These are phyloP conservation scores for Piprites chloris DNA, from an alignment of 2,113 vertebrate species.

Conservation along the genomic window DNA sequence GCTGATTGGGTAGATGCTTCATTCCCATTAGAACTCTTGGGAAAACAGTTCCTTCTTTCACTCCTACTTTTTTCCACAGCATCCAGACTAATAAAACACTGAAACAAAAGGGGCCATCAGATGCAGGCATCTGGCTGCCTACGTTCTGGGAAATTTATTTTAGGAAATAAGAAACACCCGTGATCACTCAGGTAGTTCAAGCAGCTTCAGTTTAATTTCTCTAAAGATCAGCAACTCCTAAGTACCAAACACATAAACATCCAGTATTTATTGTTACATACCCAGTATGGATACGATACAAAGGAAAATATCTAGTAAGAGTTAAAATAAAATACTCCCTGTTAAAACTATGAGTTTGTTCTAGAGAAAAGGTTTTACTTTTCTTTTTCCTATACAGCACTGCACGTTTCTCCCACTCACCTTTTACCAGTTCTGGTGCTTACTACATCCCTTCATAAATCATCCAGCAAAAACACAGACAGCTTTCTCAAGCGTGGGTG, in stretches of 20 bases:
- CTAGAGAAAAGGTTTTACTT: neutral
- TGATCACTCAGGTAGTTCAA: neutral
- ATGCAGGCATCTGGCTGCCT: neutral
- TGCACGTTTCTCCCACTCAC: neutral
- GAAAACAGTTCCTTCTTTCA: neutral
- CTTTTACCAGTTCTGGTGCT: neutral
- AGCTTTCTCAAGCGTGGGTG: neutral
- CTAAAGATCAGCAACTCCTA: neutral
- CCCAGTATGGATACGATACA: neutral
- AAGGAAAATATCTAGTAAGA: neutral
- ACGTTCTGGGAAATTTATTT: neutral
- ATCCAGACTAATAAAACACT: neutral
- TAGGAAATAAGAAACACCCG: neutral
- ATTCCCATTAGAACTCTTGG: neutral
- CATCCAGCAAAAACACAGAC: neutral
- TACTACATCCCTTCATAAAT: neutral
- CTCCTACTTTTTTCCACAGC: neutral
- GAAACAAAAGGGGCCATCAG: neutral
- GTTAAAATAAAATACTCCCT: neutral
- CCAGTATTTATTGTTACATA: neutral
- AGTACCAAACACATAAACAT: neutral
- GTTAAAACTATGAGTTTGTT: neutral
- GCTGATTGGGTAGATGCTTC: neutral
- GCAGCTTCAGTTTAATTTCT: neutral
- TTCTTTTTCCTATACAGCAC: neutral